Evolutionary conservation across 2,797 vertebrate genomes (phyloP), one percentile per base, ranked within the genome.

Genomic region (Leptodactylus fallax): DNA sequence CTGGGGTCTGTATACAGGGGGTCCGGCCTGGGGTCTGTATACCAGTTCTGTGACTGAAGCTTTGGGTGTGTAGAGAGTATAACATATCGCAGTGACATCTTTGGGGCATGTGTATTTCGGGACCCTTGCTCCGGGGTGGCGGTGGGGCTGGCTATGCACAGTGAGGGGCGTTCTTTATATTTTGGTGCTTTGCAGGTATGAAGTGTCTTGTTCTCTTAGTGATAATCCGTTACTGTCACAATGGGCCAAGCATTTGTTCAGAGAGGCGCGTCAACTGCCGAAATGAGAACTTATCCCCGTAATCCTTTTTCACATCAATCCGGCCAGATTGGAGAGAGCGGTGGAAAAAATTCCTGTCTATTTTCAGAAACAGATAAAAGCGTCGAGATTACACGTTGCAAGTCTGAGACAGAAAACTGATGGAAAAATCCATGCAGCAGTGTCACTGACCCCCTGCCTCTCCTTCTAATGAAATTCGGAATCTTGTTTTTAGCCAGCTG

Each of bases 331-430:
- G 95, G 95, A 96, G 93, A 93, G 92, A 92, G 91, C 94, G 93
- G 93, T 95, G 95, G 95, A 96, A 96, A 96, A 95, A 95, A 96
- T 95, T 96, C 95, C 94, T 94, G 93, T 94, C 95, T 96, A 96
- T 96, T 96, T 96, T 96, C 93, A 95, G 95, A 94, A 95, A 93
- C 93, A 96, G 95, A 96, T 96, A 96, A 96, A 96, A 95, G 94
- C 94, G 93, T 94, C 92, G 93, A 95, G 95, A 95, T 96, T 95
- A 95, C 93, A 93, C 91, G 93, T 92, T 90, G 90, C 93, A 94
- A 94, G 95, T 95, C 95, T 94, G 92, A 91, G 94, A 93, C 94
- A 88, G 79, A 94, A 95, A 95, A 77, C 9, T 91, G 91, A 93
- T 95, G 95, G 95, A 95, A 95, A 96, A 95, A 96, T 93, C 94